phyloP scores from a whole-genome alignment of 2,888 invertebrate species.

The Campoplex capitator region DNA sequence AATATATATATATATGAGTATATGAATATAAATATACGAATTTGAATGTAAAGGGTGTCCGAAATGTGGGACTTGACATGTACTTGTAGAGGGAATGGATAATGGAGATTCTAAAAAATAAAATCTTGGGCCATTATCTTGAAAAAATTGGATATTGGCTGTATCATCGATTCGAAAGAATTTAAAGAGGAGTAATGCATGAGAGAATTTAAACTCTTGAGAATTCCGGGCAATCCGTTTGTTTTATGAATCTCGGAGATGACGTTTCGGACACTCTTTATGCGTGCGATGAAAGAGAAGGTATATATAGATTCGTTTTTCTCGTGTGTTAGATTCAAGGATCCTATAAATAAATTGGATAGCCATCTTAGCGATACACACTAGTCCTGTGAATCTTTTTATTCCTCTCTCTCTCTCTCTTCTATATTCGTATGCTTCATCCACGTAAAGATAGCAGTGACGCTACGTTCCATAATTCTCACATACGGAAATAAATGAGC shows the following conservation, averaged over 20 bases:
- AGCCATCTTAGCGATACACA: slow-evolving; percentile 58
- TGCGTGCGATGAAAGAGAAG: too few species aligned
- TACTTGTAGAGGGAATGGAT: too few species aligned
- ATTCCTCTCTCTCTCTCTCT: neutral
- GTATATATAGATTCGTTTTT: neutral
- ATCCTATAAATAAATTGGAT: slow-evolving; percentile 68
- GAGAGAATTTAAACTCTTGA: neutral
- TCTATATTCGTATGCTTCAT: neutral
- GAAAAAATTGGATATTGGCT: too few species aligned
- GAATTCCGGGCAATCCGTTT: neutral
- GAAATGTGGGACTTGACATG: neutral
- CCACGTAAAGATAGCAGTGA: neutral
- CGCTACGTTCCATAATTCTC: slow-evolving; percentile 6
- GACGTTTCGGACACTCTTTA: neutral
- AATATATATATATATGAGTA: neutral
- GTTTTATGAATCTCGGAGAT: neutral
- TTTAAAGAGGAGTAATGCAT: too few species aligned
- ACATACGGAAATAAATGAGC: slow-evolving; percentile 3
- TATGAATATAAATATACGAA: neutral
- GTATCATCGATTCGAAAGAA: neutral
- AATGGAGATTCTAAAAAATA: neutral
- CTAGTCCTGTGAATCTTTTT: neutral
- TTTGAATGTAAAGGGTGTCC: neutral
- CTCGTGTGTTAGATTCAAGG: slow-evolving; percentile 9
- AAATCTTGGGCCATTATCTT: too few species aligned